Base-by-base conservation (phyloP, 2,888 invertebrate genomes). In the Chymomyza amoena region DNA sequence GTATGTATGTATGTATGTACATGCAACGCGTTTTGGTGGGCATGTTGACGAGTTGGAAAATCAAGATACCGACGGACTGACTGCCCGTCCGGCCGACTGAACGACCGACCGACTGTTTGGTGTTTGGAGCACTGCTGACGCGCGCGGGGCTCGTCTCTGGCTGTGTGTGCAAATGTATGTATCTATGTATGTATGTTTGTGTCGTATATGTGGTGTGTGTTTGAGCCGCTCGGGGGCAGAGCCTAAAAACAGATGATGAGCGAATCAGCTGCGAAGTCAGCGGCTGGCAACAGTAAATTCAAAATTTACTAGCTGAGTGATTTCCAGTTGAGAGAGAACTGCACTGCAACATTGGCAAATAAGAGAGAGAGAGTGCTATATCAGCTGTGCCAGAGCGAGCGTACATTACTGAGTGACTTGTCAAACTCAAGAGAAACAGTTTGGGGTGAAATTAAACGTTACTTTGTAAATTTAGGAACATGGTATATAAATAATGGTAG, bases 41-140 rank as follows among this genome's bases (percentile, higher is more conserved):
- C 85, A 66, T 83, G 85, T 82, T 84, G 79, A 82, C 82, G 82
- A 85, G 86, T 85, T 83, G 83, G 83, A 83, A 83, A 86, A 83
- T 83, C 83, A 83, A 83, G 86, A 83, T 83, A 84, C 80, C 69
- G 68, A 50, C 76, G 71, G 66, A 28, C 25, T 28, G 15, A 50
- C 56, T 7, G 9, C 0, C 4, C 6, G 39, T 4, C 39, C 10
- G 13, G 1, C 9, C 39, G 13, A 7, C 39, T 10, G 56, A 4
- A 1, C 39, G 39, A 32, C 39, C 39, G 39, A 13, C 39, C 13
- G 39, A 39, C 39, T 45, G 56, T 32, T 52, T 54, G 16, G 39
- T 54, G 56, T 28, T 54, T 28, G 16, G 10, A 36, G 25, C 28
- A 32, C 20, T 56, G 36, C 52, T 36, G 61, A 18, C 63, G 45